Base-by-base conservation (phyloP, 2,888 invertebrate genomes). In the Laothoe populi region DNA sequence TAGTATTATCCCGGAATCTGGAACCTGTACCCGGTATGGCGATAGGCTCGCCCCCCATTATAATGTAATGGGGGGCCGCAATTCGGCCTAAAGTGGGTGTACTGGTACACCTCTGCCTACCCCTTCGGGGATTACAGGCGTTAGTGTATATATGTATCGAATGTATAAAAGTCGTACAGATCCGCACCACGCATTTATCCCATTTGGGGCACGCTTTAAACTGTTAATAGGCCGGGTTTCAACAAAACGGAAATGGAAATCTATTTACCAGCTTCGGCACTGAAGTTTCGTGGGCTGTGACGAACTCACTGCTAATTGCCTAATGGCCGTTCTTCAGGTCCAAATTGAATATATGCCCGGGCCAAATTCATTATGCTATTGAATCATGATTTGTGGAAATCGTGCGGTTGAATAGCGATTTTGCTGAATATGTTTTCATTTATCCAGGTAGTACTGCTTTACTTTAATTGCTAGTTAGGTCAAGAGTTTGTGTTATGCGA, bases 231-330 rank as follows among this genome's bases (percentile, higher is more conserved):
- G 10, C 16, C 8, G 2, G 26, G 26, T 31, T 35, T 19, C 4
- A 19, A 31, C 31, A 35, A 49, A 49, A 49, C 13, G 48, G 7
- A 49, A 53, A 53, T 53, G 26, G 31, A 57, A 57, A 38, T 23
- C 38, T 10, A 49, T 49, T 60, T 42, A 31, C 60, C 49, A 40
- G 40, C 40, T 35, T 40, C 3, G 60, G 48, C 49, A 11, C 11
- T 16, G 49, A 53, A 53, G 49, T 49, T 49, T 59, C 53, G 60
- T 38, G 42, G 49, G 48, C 26, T 19, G 23, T 38, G 40, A 60
- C 60, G 26, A 48, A 19, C 49, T 49, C 48, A 35, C 48, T 19
- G 49, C 60, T 60, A 60, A 60, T 60, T 60, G 60, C 23, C 40
- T 53, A 49, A 53, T 60, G 24, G 19, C 42, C 19, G 49, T 60